Base-by-base conservation (phyloP, 2,888 invertebrate species). In the Eupithecia inturbata region DNA sequence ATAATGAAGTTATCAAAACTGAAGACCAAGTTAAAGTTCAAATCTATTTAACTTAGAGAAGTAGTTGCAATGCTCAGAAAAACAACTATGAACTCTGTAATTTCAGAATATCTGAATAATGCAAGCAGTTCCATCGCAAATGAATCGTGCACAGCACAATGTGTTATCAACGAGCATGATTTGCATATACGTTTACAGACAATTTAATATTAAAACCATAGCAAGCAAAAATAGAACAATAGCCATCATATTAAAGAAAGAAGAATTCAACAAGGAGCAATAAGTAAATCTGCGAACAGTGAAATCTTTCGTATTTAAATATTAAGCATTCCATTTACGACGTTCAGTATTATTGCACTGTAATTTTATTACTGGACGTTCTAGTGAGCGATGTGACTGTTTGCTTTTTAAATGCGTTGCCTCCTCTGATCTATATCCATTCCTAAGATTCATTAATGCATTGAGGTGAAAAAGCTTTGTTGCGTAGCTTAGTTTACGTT, bases 101-200 rank as follows among this genome's bases (percentile, higher is more conserved):
- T 70, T 70, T 70, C 39, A 66, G 31, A 57, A 70, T 70, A 74
- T 74, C 57, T 62, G 66, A 66, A 71, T 69, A 74, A 70, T 63
- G 66, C 67, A 77, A 75, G 71, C 69, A 70, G 74, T 75, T 71
- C 67, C 22, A 62, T 67, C 60, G 28, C 57, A 64, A 67, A 70
- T 74, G 76, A 73, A 70, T 75, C 74, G 49, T 66, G 70, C 67
- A 66, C 67, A 66, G 63, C 63, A 72, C 70, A 66, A 66, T 66
- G 39, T 66, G 66, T 66, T 66, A 66, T 66, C 66, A 66, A 66
- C 66, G 66, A 22, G 66, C 39, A 26, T 39, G 26, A 66, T 75
- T 70, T 72, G 72, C 75, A 75, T 73, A 75, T 70, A 60, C 63
- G 72, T 72, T 72, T 68, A 75, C 75, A 63, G 67, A 72, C 67